phyloP scores from a whole-genome alignment of 2,888 invertebrate genomes.

The Pelosia muscerda region DNA sequence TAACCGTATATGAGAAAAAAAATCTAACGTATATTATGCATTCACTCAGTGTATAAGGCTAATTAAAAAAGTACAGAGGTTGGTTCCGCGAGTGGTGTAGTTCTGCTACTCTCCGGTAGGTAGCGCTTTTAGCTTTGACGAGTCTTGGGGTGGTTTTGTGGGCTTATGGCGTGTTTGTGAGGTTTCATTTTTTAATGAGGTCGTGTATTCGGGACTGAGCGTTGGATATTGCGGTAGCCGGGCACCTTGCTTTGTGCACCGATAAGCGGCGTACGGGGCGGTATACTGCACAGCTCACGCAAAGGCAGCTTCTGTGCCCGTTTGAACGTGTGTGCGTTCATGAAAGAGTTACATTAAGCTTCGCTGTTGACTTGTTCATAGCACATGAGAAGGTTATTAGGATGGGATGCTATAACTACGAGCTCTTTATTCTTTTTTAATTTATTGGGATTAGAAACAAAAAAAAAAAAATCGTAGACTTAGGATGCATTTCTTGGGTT shows the following conservation, averaged over 20 bases:
- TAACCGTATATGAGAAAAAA: slow-evolving; percentile 78
- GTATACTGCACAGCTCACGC: slow-evolving; percentile 62
- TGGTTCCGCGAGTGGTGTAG: slow-evolving; percentile 82
- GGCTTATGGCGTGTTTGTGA: slow-evolving; percentile 71
- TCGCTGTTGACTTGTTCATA: slow-evolving; percentile 77
- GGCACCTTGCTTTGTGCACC: slow-evolving; percentile 68
- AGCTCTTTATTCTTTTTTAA: not conserved
- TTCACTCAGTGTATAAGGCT: slow-evolving; percentile 83
- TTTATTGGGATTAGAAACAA: not conserved
- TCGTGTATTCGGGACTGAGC: slow-evolving; percentile 76
- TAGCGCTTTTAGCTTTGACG: slow-evolving; percentile 82
- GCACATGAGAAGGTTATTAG: slow-evolving; percentile 60
- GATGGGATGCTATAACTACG: slow-evolving; percentile 41
- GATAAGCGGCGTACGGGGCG: slow-evolving; percentile 55
- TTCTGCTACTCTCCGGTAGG: slow-evolving; percentile 84
- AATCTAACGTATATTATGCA: slow-evolving; percentile 82
- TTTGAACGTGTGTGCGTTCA: slow-evolving; percentile 62
- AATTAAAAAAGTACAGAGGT: slow-evolving; percentile 86
- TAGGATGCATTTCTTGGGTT: too few species aligned
- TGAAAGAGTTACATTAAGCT: slow-evolving; percentile 76
- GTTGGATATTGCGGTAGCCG: slow-evolving; percentile 65
- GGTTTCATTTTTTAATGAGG: slow-evolving; percentile 85
- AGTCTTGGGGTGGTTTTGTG: slow-evolving; percentile 67
- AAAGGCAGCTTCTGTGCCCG: slow-evolving; percentile 57
- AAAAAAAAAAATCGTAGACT: not conserved